Evolutionary conservation across 2,888 invertebrate genomes (phyloP).

Genomic region (Cremastobaeus sp.): DNA sequence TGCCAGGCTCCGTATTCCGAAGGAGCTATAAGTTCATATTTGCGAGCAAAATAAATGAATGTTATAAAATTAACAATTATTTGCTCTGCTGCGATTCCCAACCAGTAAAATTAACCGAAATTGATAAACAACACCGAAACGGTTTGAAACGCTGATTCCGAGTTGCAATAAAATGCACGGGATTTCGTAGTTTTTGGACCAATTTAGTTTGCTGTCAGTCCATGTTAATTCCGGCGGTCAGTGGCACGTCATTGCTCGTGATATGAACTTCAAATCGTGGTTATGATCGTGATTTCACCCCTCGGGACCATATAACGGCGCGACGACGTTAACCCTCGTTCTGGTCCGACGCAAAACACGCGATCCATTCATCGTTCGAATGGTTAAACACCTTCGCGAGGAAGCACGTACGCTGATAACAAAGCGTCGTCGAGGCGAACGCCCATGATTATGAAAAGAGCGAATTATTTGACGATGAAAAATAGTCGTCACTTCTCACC

Average conservation of each 20-base stretch:
- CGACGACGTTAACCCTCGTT: conserved; percentile 43
- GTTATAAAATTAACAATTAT: conserved; percentile 33
- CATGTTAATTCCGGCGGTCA: conserved; percentile 11
- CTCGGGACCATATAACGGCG: conserved; percentile 16
- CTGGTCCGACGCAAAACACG: conserved; percentile 33
- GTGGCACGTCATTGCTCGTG: not conserved
- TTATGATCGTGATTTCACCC: conserved; percentile 30
- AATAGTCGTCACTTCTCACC: conserved; percentile 30
- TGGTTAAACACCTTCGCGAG: conserved; percentile 44
- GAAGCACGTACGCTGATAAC: conserved; percentile 43
- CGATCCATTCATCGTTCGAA: conserved; percentile 54
- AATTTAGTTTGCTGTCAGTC: too few relatives aligned
- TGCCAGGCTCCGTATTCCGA: conserved; percentile 6
- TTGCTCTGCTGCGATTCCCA: too few relatives aligned
- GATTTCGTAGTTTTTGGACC: too few relatives aligned
- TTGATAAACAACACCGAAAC: too few relatives aligned
- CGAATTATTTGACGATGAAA: conserved; percentile 51
- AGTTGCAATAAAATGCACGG: too few relatives aligned
- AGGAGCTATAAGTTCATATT: conserved; percentile 23
- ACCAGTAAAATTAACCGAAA: too few relatives aligned
- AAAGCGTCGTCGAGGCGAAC: conserved; percentile 26
- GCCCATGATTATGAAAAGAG: conserved; percentile 46
- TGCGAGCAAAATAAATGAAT: conserved; percentile 12
- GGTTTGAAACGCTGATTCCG: too few relatives aligned
- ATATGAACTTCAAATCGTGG: conserved; percentile 18